Conservation (phyloP, 2,888 invertebrate genomes). For the Meliscaeva auricollis region DNA sequence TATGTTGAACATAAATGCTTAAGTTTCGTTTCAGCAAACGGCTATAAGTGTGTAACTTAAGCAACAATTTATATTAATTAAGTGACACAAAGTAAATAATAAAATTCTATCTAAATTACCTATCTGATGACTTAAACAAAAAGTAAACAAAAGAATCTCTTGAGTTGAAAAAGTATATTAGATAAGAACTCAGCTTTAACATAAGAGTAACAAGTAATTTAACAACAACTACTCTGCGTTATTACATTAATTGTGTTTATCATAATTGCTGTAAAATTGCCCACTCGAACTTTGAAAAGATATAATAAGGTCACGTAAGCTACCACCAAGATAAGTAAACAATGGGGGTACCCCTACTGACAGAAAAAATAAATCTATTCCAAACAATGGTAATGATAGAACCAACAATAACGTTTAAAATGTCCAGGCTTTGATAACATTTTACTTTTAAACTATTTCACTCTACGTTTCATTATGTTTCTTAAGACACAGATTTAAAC, state of each 20-base stretch:
- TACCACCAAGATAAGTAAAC: neutral
- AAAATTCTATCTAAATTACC: too few species aligned
- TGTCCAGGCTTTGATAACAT: too few species aligned
- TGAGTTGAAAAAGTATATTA: neutral
- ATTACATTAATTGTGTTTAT: conserved; percentile 11
- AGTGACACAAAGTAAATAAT: too few species aligned
- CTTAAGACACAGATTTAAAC: too few species aligned
- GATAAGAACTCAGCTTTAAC: conserved; percentile 15
- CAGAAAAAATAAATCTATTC: neutral
- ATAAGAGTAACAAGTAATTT: conserved; percentile 1
- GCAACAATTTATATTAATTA: too few species aligned
- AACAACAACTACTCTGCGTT: conserved; percentile 31
- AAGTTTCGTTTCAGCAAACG: too few species aligned
- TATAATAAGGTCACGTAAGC: neutral
- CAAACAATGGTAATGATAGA: too few species aligned
- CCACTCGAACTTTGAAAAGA: neutral
- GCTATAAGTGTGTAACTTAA: too few species aligned
- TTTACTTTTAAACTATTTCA: too few species aligned
- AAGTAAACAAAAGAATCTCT: neutral
- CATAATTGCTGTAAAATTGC: neutral
- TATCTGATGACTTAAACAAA: neutral
- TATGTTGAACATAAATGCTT: too few species aligned
- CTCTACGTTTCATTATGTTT: too few species aligned
- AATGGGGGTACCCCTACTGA: neutral
- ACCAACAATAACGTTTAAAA: too few species aligned